Evolutionary conservation across 1,140 invertebrate genomes (phyloP), one percentile per base, ranked within the genome.

Genomic region (Ostrea denselamellosa): DNA sequence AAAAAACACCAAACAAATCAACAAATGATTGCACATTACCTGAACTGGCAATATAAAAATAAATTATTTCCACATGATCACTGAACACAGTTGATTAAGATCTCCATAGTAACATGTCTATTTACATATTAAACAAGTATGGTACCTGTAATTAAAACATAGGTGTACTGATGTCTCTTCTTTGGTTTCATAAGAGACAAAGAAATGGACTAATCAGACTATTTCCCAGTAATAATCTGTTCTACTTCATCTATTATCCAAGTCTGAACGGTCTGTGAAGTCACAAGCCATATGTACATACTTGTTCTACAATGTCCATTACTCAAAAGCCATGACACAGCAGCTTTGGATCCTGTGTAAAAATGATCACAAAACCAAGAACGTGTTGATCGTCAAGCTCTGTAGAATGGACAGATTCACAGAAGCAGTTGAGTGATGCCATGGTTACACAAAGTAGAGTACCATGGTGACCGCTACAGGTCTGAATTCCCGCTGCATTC

Each of bases 11-110:
- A 19, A n/a, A 62, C n/a, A 62, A 62, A 62, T 7, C n/a, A 62
- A n/a, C 34, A 44, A 62, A 14, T 14, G 68, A 77, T 77, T 77
- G 68, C 68, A 77, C 68, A 71, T 22, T 71, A 71, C 12, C 65
- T 71, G 22, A 71, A 71, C 65, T 28, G 22, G 68, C 22, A 44
- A 34, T 34, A 28, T 28, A 77, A 77, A 58, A 77, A 77, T 77
- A 77, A 77, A 77, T 77, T 28, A 25, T 77, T 34, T 77, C 14
- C 5, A 77, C 68, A 77, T 77, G 68, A 77, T 62, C 56, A 62
- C 5, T 62, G 56, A 62, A 62, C 56, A 62, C 56, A 62, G 17
- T 7, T 62, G 14, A 62, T 62, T 62, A 62, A 19, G 17, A 62
- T 62, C 7, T 62, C 4, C 19, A 58, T 12, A 58, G 56, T 12